These are phyloP conservation scores for Ibidorhyncha struthersii DNA, from an alignment of 2,113 vertebrate genomes.

Conservation along the genomic window DNA sequence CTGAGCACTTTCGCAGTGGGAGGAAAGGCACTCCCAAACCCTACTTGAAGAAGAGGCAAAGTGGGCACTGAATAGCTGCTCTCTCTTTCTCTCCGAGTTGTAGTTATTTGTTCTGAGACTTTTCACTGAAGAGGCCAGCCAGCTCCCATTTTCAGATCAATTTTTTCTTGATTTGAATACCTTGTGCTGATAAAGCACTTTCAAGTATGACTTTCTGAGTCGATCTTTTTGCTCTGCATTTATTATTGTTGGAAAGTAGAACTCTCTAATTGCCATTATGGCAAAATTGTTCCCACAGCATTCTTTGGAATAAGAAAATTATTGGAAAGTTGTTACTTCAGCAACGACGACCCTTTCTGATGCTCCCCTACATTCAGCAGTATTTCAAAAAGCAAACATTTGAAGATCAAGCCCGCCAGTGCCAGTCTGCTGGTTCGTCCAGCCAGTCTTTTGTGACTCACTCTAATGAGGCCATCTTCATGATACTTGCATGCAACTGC, in stretches of 20 bases:
- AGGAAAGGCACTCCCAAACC: neutral
- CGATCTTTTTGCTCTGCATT: neutral
- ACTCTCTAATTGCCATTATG: neutral
- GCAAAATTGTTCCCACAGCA: neutral
- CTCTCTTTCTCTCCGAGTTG: neutral
- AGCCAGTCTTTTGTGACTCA: neutral
- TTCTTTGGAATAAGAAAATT: neutral
- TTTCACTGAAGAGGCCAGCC: neutral
- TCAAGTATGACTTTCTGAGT: neutral
- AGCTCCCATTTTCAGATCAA: neutral
- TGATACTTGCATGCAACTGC: neutral
- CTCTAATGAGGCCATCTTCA: neutral
- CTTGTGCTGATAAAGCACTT: neutral
- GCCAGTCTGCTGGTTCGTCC: neutral
- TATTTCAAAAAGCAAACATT: neutral
- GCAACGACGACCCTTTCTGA: neutral
- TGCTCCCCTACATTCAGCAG: neutral
- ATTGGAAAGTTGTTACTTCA: neutral
- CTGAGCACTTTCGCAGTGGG: neutral
- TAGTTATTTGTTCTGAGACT: neutral
- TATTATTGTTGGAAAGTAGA: neutral
- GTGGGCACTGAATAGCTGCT: neutral
- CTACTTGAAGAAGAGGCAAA: neutral
- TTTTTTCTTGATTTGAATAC: neutral
- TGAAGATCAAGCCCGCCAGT: neutral